Percentiles rank a stretch among this genome's conserved stretches.
phyloP scores from a whole-genome alignment of 1,140 invertebrate species.

The Saxidomus purpurata region DNA sequence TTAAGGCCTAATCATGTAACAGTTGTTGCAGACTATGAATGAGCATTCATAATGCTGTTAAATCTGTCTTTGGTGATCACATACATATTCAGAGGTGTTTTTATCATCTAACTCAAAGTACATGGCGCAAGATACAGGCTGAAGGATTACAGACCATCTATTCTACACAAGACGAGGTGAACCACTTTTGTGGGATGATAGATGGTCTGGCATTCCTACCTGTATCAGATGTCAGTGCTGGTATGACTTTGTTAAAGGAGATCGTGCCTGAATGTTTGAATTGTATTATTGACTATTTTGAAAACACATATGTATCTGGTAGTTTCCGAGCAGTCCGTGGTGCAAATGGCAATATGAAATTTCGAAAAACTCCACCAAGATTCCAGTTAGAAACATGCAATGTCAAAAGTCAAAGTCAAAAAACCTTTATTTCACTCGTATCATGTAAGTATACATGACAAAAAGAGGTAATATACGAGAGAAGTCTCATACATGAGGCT shows the following conservation, averaged over 20 bases:
- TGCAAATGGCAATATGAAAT: background rate
- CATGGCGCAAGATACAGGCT: background rate
- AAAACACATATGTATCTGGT: background rate
- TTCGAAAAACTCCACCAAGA: slow-evolving; percentile 11
- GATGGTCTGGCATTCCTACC: slow-evolving; percentile 64
- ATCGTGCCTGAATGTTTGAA: background rate
- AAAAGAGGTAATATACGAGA: too few relatives aligned
- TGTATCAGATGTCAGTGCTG: slow-evolving; percentile 30
- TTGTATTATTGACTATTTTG: background rate
- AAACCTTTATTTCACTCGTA: too few relatives aligned
- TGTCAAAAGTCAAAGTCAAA: too few relatives aligned
- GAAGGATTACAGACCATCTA: slow-evolving; percentile 10
- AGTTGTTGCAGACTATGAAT: slow-evolving; percentile 15
- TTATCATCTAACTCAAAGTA: slow-evolving; percentile 33
- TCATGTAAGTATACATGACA: too few relatives aligned
- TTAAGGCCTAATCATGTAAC: background rate
- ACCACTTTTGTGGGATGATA: slow-evolving; percentile 61
- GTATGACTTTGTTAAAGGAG: background rate
- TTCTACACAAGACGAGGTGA: slow-evolving; percentile 11
- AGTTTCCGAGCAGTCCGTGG: background rate
- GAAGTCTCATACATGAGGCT: too few relatives aligned
- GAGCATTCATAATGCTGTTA: background rate
- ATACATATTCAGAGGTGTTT: slow-evolving; percentile 10
- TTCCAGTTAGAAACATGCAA: slow-evolving; percentile 39
- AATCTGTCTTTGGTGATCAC: background rate